These are phyloP conservation scores for Loriculus beryllinus DNA, from an alignment of 2,797 vertebrate species.

Conservation along the genomic window DNA sequence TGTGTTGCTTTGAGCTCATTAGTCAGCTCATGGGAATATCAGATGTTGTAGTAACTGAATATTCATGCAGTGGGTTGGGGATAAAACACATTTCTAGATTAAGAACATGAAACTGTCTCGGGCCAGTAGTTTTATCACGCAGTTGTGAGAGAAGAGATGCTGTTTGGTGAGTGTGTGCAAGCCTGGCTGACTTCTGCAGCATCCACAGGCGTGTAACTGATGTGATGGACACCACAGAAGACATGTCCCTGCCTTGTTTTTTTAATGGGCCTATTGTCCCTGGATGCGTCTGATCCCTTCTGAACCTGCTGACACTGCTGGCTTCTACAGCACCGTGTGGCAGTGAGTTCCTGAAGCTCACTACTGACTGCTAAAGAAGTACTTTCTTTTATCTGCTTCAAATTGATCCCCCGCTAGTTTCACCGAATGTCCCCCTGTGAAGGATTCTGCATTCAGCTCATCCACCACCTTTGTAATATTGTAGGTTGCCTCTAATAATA, in stretches of 20 bases:
- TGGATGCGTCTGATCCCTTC: neutral
- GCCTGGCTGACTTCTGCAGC: neutral
- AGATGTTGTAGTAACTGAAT: neutral
- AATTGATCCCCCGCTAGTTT: neutral
- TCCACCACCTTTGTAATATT: slow-evolving; percentile 6
- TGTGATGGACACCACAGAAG: neutral
- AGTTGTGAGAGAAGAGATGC: neutral
- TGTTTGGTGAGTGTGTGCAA: neutral
- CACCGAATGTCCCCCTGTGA: neutral
- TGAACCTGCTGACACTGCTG: neutral
- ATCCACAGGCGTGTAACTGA: neutral
- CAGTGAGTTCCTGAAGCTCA: neutral
- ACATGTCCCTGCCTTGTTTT: neutral
- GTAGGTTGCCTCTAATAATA: slow-evolving; percentile 31
- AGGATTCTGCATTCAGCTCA: neutral
- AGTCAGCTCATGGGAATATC: neutral
- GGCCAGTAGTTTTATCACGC: neutral
- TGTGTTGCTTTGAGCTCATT: neutral
- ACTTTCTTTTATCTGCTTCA: slow-evolving; percentile 1
- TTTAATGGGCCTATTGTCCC: neutral
- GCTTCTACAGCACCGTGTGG: neutral
- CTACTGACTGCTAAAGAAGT: neutral
- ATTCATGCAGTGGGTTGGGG: neutral
- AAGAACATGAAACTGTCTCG: neutral
- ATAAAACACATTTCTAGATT: neutral